Evolutionary conservation across 2,797 vertebrate genomes (phyloP), one percentile per base, ranked within the genome.

Genomic region (Acanthopagrus latus): DNA sequence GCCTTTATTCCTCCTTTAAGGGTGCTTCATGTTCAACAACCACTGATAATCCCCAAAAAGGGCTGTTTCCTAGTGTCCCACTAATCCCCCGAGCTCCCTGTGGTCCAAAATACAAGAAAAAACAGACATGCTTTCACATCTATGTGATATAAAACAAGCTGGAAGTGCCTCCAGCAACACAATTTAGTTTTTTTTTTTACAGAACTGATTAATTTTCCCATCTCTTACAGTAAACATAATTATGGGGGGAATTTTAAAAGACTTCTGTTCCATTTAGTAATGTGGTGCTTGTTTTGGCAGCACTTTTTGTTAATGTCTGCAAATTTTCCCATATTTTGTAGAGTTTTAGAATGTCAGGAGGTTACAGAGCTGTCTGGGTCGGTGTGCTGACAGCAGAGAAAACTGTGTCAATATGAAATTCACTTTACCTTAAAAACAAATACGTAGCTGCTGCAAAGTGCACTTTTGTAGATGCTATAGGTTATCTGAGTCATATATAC

Each of bases 141-240:
- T 16, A 56, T 73, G 63, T 64, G 57, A 67, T 63, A 56, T 54
- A 74, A 74, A 33, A 71, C 5, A 0, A 58, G 46, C 13, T 14
- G 47, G 65, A 68, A 80, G 69, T 71, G 64, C 73, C 71, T 60
- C 43, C 25, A 56, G 47, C 56, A 55, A 48, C 44, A 57, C 54
- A 80, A 60, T 71, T n/a, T 7, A 62, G 10, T 43, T 62, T 75
- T 86, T 62, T 75, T 86, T 46, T 51, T 7, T 6, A 27, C 25
- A 23, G 21, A 66, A 43, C 20, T 50, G 20, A 63, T 76, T 74
- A 51, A 23, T 71, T 69, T 65, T 74, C 74, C 56, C n/a, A 50
- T 48, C 6, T 0, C 27, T 64, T 67, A 54, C 10, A 41, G 38
- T 70, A 60, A 38, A 55, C 47, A 68, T 69, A 27, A 70, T 78